Base-by-base conservation (phyloP, 1,140 invertebrate species). In the Cheumatopsyche charites region DNA sequence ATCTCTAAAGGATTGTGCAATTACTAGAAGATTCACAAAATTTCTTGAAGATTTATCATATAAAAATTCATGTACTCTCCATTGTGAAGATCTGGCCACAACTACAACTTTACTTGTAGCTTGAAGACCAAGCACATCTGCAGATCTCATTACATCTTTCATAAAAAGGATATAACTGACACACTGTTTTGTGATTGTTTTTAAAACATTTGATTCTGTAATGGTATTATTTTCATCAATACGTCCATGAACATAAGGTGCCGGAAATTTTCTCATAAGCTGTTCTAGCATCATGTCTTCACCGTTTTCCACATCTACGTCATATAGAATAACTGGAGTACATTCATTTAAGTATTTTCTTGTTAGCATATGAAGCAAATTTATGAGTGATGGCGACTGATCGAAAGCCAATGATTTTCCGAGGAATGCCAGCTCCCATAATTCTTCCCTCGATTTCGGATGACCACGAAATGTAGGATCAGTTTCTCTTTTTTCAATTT, bases 61-160 rank as follows among this genome's bases (percentile, higher is more conserved):
- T 13, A 92, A 76, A 80, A 89, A 91, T 76, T 91, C 88, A 47
- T 88, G 85, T 0, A 91, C 84, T n/a, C 87, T 86, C 89, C 89
- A 92, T 77, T 90, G 87, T 0, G 89, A 87, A 7, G 90, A 90
- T 71, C 85, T 82, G 0, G 90, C 83, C 0, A 92, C 81, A 0
- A 91, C 76, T 0, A 91, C 82, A 1, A 91, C 84, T 66, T 87
- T 87, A 75, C 82, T 87, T 0, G 79, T 77, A 0, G 85, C 83
- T 78, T 90, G 83, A 71, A 87, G 82, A 0, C 86, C 85, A n/a
- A 90, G 78, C 13, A 90, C 81, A 42, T 85, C 81, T 1, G 80
- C 83, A 42, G 84, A 83, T 67, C 78, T 83, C 75, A 86, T 83
- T 5, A 90, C 84, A 78, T 91, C 87, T n/a, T 84, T 82, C 17